Percentiles rank a stretch among this genome's conserved stretches.
Conservation (phyloP, 2,888 invertebrate genomes). For the Eretmocerus hayati region DNA sequence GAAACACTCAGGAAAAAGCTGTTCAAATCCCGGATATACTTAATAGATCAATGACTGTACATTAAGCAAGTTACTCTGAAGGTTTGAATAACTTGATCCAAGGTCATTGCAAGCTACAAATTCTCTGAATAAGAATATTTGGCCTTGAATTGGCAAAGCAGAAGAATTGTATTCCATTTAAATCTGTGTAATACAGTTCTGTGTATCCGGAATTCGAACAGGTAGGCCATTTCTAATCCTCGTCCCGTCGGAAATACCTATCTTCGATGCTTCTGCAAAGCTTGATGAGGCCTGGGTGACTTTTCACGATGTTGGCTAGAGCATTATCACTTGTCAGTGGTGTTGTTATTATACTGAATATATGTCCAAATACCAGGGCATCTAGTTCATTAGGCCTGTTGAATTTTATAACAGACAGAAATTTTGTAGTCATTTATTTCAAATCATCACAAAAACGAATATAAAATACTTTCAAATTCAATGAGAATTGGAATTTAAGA, state of each 20-base stretch:
- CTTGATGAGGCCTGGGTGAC: slow-evolving; percentile 68
- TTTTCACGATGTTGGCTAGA: slow-evolving; percentile 72
- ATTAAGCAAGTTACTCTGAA: too few relatives aligned
- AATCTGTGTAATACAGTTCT: slow-evolving; percentile 33
- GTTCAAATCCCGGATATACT: too few relatives aligned
- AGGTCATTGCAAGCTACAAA: slow-evolving; percentile 31
- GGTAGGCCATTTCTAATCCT: slow-evolving; percentile 35
- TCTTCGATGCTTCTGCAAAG: slow-evolving; percentile 80
- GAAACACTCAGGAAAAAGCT: background rate
- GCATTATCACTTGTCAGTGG: slow-evolving; percentile 69
- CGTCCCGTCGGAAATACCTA: slow-evolving; percentile 60
- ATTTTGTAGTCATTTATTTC: slow-evolving; percentile 11
- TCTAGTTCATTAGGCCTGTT: slow-evolving; percentile 88
- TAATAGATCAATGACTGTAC: slow-evolving; percentile 19
- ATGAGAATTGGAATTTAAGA: background rate
- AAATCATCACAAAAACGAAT: background rate
- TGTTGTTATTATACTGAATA: slow-evolving; percentile 91
- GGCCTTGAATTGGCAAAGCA: slow-evolving; percentile 30
- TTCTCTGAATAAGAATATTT: slow-evolving; percentile 13
- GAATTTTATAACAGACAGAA: slow-evolving; percentile 17
- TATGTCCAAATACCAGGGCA: slow-evolving; percentile 92
- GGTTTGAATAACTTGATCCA: too few relatives aligned
- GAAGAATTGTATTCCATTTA: slow-evolving; percentile 32
- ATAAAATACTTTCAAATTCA: slow-evolving; percentile 1
- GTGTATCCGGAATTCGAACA: slow-evolving; percentile 38